phyloP scores from a whole-genome alignment of 2,888 invertebrate genomes.

The Tholera decimalis region DNA sequence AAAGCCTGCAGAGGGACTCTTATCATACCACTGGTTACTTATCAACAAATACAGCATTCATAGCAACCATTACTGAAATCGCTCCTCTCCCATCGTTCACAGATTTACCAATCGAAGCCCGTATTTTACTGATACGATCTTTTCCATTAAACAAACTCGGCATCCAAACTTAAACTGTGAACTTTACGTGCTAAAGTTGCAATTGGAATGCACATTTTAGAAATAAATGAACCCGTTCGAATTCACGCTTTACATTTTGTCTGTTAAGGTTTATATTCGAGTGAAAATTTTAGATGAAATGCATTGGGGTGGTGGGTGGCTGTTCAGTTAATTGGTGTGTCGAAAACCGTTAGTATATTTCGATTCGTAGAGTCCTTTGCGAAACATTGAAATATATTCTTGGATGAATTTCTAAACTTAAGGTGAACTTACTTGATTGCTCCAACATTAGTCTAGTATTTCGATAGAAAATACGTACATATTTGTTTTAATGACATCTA shows the following conservation, averaged over 20 bases:
- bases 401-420: constrained; percentile 26
- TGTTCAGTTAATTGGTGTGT: constrained; percentile 69
- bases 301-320: constrained; percentile 43
- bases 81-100: constrained; percentile 50
- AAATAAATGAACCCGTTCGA: constrained; percentile 14
- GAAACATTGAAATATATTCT: constrained; percentile 51
- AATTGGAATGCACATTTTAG: constrained; percentile 31
- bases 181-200: constrained; percentile 44
- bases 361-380: constrained; percentile 34
- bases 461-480: background rate
- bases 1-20: too few species aligned
- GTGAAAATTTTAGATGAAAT: constrained; percentile 13
- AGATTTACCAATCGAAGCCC: constrained; percentile 62
- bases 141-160: constrained; percentile 53
- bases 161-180: constrained; percentile 27
- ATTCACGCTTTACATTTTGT: constrained; percentile 32
- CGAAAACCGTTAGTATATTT: constrained; percentile 61
- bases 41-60: constrained; percentile 35
- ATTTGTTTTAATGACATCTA: constrained; percentile 17
- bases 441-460: constrained; percentile 34
- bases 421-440: constrained; percentile 23
- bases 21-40: background rate
- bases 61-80: constrained; percentile 51
- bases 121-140: constrained; percentile 66
- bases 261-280: constrained; percentile 49